Conservation (phyloP, 2,113 vertebrate species). For the Microcebus griseorufus region DNA sequence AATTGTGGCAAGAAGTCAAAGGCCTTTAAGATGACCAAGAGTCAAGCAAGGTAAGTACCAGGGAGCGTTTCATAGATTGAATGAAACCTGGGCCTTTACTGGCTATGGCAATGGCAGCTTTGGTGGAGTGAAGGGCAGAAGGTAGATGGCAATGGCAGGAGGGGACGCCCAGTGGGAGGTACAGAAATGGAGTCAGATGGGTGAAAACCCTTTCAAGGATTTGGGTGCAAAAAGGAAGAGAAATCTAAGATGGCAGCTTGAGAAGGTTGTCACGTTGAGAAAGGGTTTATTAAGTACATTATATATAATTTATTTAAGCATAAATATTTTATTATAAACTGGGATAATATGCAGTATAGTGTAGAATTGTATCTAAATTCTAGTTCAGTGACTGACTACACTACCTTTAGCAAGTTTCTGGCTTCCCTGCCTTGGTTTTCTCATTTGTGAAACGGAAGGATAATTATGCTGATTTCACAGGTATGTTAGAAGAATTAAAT, state of each 20-base stretch:
- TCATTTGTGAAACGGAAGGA: neutral
- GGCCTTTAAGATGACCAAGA: neutral
- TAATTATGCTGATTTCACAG: neutral
- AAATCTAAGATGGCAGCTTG: neutral
- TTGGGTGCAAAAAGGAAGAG: neutral
- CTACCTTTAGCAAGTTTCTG: conserved; percentile 10
- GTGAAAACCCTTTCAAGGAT: neutral
- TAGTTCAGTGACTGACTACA: neutral
- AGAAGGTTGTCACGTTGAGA: neutral
- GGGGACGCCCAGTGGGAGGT: neutral
- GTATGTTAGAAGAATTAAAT: conserved; percentile 6
- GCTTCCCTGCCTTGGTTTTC: neutral
- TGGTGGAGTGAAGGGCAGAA: neutral
- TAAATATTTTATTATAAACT: neutral
- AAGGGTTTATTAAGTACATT: neutral
- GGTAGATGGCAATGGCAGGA: neutral
- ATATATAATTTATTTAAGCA: neutral
- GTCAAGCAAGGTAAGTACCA: neutral
- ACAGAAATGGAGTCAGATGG: neutral
- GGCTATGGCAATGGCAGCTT: neutral
- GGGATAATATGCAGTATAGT: neutral
- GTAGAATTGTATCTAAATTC: neutral
- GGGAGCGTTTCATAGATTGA: neutral
- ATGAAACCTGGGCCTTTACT: neutral
- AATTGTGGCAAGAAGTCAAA: neutral